These are phyloP conservation scores for Ochropleura plecta DNA, from an alignment of 2,888 invertebrate genomes.

Conservation along the genomic window DNA sequence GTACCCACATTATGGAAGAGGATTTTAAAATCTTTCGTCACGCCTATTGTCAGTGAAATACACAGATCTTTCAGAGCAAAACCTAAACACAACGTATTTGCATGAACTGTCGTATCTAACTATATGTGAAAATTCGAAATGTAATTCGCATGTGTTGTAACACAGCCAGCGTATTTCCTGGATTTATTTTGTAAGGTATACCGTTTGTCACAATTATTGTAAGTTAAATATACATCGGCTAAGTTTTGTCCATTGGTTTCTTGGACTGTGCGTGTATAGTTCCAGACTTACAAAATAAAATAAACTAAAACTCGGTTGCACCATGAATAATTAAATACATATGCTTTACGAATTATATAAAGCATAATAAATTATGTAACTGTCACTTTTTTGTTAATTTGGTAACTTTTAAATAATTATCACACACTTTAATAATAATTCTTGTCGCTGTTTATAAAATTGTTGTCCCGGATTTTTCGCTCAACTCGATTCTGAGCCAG, in stretches of 20 bases:
- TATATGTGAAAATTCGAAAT: neutral
- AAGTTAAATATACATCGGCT: neutral
- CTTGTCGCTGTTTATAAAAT: neutral
- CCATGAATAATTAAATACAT: neutral
- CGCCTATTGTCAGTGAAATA: neutral
- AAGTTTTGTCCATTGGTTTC: neutral
- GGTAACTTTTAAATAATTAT: neutral
- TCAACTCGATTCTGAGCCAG: neutral
- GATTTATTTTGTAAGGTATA: conserved; percentile 17
- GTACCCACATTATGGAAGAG: too few species aligned
- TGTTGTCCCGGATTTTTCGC: neutral
- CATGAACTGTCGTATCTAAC: conserved; percentile 12
- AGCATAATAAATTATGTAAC: neutral
- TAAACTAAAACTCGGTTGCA: neutral
- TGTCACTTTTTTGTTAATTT: neutral
- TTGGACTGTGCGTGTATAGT: conserved; percentile 5
- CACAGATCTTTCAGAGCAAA: neutral
- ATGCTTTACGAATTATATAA: neutral
- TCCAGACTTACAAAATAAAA: neutral
- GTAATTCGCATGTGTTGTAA: conserved; percentile 21
- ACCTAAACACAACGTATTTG: neutral
- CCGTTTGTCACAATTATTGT: conserved; percentile 7
- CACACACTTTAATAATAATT: neutral
- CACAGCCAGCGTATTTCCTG: conserved; percentile 21
- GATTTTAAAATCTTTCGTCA: too few species aligned